Percentiles rank a stretch among this genome's conserved stretches.
phyloP scores from a whole-genome alignment of 2,797 vertebrate species.

The Phrynocephalus guinanensis region DNA sequence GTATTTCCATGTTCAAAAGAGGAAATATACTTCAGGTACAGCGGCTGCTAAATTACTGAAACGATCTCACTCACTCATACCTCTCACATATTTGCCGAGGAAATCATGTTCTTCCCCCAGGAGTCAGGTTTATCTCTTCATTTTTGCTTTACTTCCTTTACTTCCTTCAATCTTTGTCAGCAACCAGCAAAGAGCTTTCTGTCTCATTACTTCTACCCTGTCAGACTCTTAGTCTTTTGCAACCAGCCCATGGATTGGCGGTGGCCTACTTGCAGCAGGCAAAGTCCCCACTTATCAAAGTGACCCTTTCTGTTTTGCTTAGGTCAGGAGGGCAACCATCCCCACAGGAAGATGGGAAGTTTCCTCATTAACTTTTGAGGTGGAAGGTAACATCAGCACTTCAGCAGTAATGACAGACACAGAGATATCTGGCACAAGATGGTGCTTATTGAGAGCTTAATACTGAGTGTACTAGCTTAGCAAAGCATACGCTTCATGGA shows the following conservation, averaged over 20 bases:
- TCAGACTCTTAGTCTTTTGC: constrained; percentile 9
- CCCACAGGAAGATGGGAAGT: constrained; percentile 37
- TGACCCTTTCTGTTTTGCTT: constrained; percentile 41
- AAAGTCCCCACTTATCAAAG: constrained; percentile 50
- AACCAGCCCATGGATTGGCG: constrained; percentile 46
- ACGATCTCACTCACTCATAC: neutral
- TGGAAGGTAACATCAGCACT: neutral
- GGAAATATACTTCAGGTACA: neutral
- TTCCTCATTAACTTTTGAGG: constrained; percentile 7
- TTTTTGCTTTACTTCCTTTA: neutral
- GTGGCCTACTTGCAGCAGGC: constrained; percentile 19
- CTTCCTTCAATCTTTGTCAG: constrained; percentile 9
- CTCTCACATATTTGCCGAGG: constrained; percentile 6
- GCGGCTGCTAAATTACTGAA: constrained; percentile 1
- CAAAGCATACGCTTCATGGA: neutral
- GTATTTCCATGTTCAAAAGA: neutral
- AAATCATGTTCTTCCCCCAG: neutral
- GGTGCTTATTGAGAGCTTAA: neutral
- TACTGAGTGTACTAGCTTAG: neutral
- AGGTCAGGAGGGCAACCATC: constrained; percentile 51
- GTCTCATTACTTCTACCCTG: neutral
- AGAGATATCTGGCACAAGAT: neutral
- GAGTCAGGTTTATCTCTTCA: constrained; percentile 1
- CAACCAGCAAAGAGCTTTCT: neutral
- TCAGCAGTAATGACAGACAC: constrained; percentile 3